Base-by-base conservation (phyloP, 2,888 invertebrate species). In the Leptinotarsa juncta region DNA sequence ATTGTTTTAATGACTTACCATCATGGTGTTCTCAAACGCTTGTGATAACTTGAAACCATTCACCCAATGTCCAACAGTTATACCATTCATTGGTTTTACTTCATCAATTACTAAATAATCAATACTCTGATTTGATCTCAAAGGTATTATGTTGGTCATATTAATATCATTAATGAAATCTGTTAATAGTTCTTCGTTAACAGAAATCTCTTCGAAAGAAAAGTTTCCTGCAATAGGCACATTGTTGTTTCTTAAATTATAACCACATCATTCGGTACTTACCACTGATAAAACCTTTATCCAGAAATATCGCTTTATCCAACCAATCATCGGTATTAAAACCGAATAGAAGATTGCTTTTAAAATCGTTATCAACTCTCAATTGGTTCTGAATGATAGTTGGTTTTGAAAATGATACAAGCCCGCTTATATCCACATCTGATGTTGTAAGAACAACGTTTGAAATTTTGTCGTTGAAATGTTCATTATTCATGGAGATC, bases 11-110 rank as follows among this genome's bases (percentile, higher is more conserved):
- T 68, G 67, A 83, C 85, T 85, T 85, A 91, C 91, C 90, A 89
- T 87, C 15, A 91, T 82, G 0, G 91, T 90, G 75, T 90, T 90
- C 20, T 84, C 74, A 72, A 87, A 88, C 81, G 91, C 90, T 53
- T 86, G 75, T 3, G 83, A 74, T 20, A 92, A 83, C 78, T 89
- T 83, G 1, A 87, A 76, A 0, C 84, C 87, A 81, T 92, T 92
- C 1, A 90, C 85, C 65, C 84, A 79, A 75, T 82, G 81, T 16
- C 79, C 81, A 49, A 88, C 87, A 49, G 70, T 32, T 55, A 87
- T 81, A 73, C 86, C 81, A 18, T 83, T 81, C 32, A 83, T 79
- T 12, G 82, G 70, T 2, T 77, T 81, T 14, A 90, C 74, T 74
- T 89, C 85, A 0, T 81, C 81, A 67, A 90, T 86, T 1, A 81